These are phyloP conservation scores for Volucella inflata DNA, from an alignment of 2,888 invertebrate species.

Conservation along the genomic window DNA sequence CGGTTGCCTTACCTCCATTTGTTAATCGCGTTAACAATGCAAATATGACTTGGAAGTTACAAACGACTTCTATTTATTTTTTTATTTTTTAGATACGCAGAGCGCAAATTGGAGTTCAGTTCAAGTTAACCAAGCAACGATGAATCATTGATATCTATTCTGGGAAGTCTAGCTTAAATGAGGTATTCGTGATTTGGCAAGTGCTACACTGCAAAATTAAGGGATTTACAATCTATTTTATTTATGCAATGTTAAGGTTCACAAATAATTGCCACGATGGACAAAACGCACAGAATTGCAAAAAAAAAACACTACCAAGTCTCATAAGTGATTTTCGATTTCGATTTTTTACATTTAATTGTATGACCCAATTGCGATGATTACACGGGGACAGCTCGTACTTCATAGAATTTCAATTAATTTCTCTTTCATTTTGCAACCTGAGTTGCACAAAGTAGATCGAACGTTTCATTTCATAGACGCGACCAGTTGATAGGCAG, in stretches of 20 bases:
- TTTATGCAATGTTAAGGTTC: slow-evolving; percentile 41
- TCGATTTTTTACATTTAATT: slow-evolving; percentile 55
- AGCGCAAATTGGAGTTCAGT: slow-evolving; percentile 61
- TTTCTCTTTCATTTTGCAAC: slow-evolving; percentile 74
- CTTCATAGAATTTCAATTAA: slow-evolving; percentile 73
- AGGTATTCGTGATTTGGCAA: not conserved
- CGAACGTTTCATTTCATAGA: slow-evolving; percentile 42
- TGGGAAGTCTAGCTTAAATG: not conserved
- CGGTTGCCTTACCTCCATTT: slow-evolving; percentile 31
- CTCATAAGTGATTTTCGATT: not conserved
- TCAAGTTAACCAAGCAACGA: slow-evolving; percentile 71
- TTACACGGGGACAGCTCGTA: slow-evolving; percentile 71
- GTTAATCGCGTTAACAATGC: slow-evolving; percentile 47
- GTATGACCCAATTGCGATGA: slow-evolving; percentile 72
- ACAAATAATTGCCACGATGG: slow-evolving; percentile 36
- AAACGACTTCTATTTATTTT: slow-evolving; percentile 66
- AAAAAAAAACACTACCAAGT: slow-evolving; percentile 14
- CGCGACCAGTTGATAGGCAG: slow-evolving; percentile 67
- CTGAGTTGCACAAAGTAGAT: slow-evolving; percentile 47
- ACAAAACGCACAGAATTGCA: slow-evolving; percentile 8
- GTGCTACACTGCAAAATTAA: slow-evolving; percentile 46
- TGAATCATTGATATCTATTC: slow-evolving; percentile 40
- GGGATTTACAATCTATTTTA: slow-evolving; percentile 36
- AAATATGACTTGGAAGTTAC: slow-evolving; percentile 42
- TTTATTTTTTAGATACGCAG: slow-evolving; percentile 57